Evolutionary conservation across 2,888 invertebrate genomes (phyloP), one percentile per base, ranked within the genome.

Genomic region (Cerceris rybyensis): DNA sequence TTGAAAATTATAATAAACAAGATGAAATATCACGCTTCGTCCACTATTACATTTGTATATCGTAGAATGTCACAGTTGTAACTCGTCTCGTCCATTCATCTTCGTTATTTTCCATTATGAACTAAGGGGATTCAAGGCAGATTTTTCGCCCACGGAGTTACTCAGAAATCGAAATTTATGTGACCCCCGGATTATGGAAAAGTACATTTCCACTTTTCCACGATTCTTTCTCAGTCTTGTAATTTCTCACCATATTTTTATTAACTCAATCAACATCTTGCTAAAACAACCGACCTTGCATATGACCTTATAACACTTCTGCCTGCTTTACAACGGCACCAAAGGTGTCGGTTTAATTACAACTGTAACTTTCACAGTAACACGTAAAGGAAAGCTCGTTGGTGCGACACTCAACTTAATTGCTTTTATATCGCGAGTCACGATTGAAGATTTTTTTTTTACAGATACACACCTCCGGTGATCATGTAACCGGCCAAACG

Each of bases 121-220:
- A 54, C 67, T 77, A 78, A 78, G 78, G 67, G 78, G 78, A 78
- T 78, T 78, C 71, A 42, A 52, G 42, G 28, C n/a, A 63, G 71
- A 77, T 67, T 78, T 78, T 77, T 78, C 63, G n/a, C 50, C 17
- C 13, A 61, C 16, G 39, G 71, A 77, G 54, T 78, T 71, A 52
- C 63, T 39, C 54, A 71, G 78, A 78, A 77, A 78, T 78, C 78
- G 78, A 70, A 78, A 78, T 78, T 78, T 78, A 78, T 78, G 78
- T 50, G 63, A 8, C 49, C 58, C 17, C 43, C 2, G 50, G n/a
- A n/a, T 11, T 50, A 50, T n/a, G 43, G 16, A 54, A 59, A 55
- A 17, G 54, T 55, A 17, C 13, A 17, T 28, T 28, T 28, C 54
- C n/a, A 52, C n/a, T 52, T 46, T 46, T 11, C 46, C 8, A 46